A percentile compares a stretch with the other conserved stretches of the same genome.
These are phyloP conservation scores for Holacanthella duospinosa DNA, from an alignment of 2,888 invertebrate species.

Conservation along the genomic window DNA sequence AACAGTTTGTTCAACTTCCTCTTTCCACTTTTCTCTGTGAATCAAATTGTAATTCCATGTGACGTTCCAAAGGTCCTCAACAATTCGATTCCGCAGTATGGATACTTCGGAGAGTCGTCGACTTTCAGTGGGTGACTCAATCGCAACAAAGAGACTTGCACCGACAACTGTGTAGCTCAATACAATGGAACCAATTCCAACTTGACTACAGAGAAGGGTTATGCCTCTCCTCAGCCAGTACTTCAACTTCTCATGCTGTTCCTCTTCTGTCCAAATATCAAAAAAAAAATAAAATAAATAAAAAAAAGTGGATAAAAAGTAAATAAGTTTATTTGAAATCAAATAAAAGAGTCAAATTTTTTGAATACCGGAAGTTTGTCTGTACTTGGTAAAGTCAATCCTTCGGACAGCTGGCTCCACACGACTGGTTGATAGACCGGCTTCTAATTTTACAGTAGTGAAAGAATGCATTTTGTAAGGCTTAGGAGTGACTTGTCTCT, in stretches of 20 bases:
- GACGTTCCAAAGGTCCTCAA: constrained; percentile 38
- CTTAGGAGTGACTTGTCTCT: too few species aligned
- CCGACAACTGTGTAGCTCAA: constrained; percentile 40
- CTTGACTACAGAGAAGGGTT: constrained; percentile 36
- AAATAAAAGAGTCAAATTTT: neutral
- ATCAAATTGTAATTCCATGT: constrained; percentile 39
- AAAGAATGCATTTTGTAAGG: constrained; percentile 14
- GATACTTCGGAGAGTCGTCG: constrained; percentile 28
- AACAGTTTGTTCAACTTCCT: constrained; percentile 34
- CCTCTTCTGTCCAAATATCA: too few species aligned
- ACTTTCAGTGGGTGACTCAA: constrained; percentile 37
- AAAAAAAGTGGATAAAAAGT: neutral
- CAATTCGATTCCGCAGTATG: constrained; percentile 32
- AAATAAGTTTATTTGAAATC: too few species aligned
- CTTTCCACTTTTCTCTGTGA: constrained; percentile 34
- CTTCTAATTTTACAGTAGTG: constrained; percentile 15
- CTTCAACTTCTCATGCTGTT: too few species aligned
- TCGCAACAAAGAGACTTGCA: constrained; percentile 38
- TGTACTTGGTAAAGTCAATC: neutral
- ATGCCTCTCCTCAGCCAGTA: too few species aligned
- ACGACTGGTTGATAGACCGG: too few species aligned
- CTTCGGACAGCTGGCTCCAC: constrained; percentile 1
- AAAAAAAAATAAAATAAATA: neutral
- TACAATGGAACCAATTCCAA: constrained; percentile 39
- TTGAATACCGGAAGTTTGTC: constrained; percentile 2